A percentile compares a stretch with the other conserved stretches of the same genome.
phyloP scores from a whole-genome alignment of 2,888 invertebrate genomes.

The Hoplodrina ambigua region DNA sequence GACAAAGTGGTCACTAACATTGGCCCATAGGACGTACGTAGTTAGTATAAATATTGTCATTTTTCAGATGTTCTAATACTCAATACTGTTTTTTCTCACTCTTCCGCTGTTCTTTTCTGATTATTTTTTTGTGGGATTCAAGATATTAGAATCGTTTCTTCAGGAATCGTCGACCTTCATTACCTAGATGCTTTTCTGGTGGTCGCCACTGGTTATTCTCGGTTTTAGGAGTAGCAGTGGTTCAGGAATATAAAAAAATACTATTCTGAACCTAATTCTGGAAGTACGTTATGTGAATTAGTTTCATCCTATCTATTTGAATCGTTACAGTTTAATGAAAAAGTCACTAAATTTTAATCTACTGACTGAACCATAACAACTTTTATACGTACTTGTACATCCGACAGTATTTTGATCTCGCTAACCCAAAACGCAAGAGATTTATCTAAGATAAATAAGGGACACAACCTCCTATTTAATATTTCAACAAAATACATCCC shows the following conservation, averaged over 20 bases:
- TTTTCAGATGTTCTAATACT: not conserved
- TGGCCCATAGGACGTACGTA: not conserved
- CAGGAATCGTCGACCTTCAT: too few species aligned
- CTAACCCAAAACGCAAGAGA: constrained; percentile 7
- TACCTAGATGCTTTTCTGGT: too few species aligned
- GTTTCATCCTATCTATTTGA: not conserved
- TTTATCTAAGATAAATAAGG: constrained; percentile 35
- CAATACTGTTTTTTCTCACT: not conserved
- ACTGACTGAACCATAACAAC: too few species aligned
- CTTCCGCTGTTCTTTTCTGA: not conserved
- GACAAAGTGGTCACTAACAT: constrained; percentile 7
- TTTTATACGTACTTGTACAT: not conserved
- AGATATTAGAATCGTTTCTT: too few species aligned
- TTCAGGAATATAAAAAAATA: too few species aligned
- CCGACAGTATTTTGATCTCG: not conserved
- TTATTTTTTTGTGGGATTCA: too few species aligned
- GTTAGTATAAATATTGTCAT: not conserved
- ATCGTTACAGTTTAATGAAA: not conserved
- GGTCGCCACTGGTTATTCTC: too few species aligned
- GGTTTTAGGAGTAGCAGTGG: too few species aligned
- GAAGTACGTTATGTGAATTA: not conserved
- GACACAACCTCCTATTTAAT: constrained; percentile 32
- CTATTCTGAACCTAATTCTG: too few species aligned
- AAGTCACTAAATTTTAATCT: too few species aligned
- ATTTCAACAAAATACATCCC: constrained; percentile 39